phyloP scores from a whole-genome alignment of 2,888 invertebrate genomes.

The Hemithea aestivaria region DNA sequence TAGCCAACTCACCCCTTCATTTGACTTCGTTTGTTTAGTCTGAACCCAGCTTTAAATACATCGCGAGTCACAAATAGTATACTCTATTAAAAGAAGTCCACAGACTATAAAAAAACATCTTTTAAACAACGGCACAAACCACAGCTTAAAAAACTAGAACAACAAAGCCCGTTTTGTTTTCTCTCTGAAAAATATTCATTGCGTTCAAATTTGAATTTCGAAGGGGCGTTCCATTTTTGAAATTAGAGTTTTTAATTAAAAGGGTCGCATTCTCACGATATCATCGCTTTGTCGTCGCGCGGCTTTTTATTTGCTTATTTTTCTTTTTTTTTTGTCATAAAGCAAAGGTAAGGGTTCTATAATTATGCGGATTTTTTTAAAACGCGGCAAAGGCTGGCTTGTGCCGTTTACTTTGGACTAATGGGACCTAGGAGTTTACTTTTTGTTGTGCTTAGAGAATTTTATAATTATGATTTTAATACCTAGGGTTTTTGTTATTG shows the following conservation, averaged over 20 bases:
- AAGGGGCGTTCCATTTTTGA: constrained; percentile 42
- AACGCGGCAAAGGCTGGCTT: not conserved
- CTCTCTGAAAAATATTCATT: constrained; percentile 30
- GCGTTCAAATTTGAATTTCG: constrained; percentile 30
- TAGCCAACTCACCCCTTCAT: no score
- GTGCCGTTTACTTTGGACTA: constrained; percentile 2
- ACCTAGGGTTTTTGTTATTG: no score
- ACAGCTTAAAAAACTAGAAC: constrained; percentile 19
- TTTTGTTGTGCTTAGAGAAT: no score
- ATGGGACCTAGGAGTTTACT: not conserved
- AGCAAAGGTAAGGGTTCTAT: constrained; percentile 32
- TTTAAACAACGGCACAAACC: constrained; percentile 2
- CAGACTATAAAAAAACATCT: no score
- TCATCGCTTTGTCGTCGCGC: constrained; percentile 44
- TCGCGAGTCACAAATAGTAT: no score
- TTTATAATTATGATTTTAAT: not conserved
- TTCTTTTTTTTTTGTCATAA: constrained; percentile 26
- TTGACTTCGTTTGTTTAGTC: no score
- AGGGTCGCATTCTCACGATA: constrained; percentile 43
- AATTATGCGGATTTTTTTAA: constrained; percentile 25
- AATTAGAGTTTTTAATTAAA: constrained; percentile 51
- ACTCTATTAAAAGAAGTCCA: no score
- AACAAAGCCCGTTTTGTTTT: constrained; percentile 21
- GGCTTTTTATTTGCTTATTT: constrained; percentile 29
- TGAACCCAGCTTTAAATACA: no score